phyloP scores from a whole-genome alignment of 2,797 vertebrate genomes.

The Lateolabrax maculatus region DNA sequence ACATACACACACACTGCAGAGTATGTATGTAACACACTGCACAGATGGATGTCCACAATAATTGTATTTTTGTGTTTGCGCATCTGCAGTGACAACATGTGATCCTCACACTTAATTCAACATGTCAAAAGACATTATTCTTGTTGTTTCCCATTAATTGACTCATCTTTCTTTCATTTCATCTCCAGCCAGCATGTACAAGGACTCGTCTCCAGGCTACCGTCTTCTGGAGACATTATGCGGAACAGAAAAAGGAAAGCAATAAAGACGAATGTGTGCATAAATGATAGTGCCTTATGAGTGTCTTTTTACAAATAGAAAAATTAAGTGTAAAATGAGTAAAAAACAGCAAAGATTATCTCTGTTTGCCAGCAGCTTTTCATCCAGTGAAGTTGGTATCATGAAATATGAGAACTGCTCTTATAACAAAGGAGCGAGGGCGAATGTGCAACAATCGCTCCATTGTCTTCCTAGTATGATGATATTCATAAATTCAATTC shows the following conservation, averaged over 20 bases:
- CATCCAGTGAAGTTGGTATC: conserved; percentile 16
- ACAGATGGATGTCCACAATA: conserved; percentile 27
- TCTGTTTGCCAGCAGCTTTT: conserved; percentile 18
- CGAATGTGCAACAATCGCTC: conserved; percentile 28
- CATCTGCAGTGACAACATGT: conserved; percentile 62
- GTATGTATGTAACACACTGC: conserved; percentile 21
- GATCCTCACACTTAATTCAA: conserved; percentile 70
- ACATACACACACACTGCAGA: conserved; percentile 21
- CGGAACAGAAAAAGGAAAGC: conserved; percentile 17
- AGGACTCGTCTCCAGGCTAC: conserved; percentile 51
- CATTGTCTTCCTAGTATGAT: conserved; percentile 43
- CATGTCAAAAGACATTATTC: conserved; percentile 67
- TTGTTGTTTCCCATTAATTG: conserved; percentile 67
- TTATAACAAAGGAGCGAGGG: conserved; percentile 20
- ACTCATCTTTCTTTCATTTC: conserved; percentile 71
- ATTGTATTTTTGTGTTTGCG: conserved; percentile 58
- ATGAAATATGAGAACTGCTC: conserved; percentile 25
- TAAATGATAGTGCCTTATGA: conserved; percentile 6
- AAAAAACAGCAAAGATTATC: neutral
- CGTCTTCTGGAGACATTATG: conserved; percentile 21
- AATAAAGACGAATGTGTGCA: conserved; percentile 42
- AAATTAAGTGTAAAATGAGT: neutral
- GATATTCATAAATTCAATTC: conserved; percentile 53
- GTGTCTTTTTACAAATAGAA: conserved; percentile 27
- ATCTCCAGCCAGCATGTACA: conserved; percentile 28